Evolutionary conservation across 2,113 vertebrate genomes (phyloP).

Genomic region (Synodontis membranacea): DNA sequence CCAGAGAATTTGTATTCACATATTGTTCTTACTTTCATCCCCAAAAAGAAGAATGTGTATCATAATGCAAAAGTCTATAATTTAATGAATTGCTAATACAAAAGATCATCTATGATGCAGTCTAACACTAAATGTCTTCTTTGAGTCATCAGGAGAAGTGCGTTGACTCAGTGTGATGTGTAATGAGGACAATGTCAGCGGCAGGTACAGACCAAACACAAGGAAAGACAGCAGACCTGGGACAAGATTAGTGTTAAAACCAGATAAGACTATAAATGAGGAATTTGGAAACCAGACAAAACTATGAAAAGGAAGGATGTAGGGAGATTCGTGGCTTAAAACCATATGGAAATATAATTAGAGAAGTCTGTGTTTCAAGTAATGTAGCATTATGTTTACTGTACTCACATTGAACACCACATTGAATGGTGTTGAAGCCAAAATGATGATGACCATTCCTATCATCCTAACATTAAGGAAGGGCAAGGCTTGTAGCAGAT

Average conservation of each 20-base stretch:
- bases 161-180: conserved; percentile 9
- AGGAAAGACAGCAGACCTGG: background rate
- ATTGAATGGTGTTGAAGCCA: background rate
- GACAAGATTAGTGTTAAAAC: background rate
- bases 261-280: background rate
- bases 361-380: background rate
- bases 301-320: background rate
- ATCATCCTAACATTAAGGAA: background rate
- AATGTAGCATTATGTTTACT: background rate
- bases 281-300: background rate
- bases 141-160: background rate
- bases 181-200: background rate
- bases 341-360: background rate
- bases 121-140: background rate
- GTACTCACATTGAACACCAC: background rate
- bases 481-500: background rate
- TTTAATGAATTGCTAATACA: background rate
- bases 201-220: conserved; percentile 26
- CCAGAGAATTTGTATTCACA: background rate
- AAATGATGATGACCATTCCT: background rate
- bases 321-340: background rate
- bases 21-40: background rate
- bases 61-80: background rate
- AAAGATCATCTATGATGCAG: background rate
- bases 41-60: background rate